Percentiles rank a stretch among this genome's conserved stretches.
Conservation (phyloP, 1,140 invertebrate genomes). For the Augochlora pura region DNA sequence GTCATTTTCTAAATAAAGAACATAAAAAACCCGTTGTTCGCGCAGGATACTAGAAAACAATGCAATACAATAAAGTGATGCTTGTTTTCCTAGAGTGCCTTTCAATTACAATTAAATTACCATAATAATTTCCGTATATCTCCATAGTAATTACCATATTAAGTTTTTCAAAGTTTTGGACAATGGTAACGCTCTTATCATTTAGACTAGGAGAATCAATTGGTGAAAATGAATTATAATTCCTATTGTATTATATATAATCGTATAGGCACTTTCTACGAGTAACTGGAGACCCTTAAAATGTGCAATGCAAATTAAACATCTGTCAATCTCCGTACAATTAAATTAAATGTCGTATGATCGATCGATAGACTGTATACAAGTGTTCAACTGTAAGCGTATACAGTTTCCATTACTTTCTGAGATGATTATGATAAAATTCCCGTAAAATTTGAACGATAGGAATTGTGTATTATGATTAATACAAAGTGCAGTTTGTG, state of each 20-base stretch:
- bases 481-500: conserved; percentile 53
- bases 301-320: conserved; percentile 37
- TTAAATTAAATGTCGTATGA: conserved; percentile 13
- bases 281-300: conserved; percentile 65
- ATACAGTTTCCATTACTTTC: conserved; percentile 19
- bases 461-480: conserved; percentile 40
- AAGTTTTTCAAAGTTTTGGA: conserved; percentile 52
- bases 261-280: conserved; percentile 78
- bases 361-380: conserved; percentile 25
- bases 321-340: conserved; percentile 22
- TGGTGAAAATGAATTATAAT: conserved; percentile 53
- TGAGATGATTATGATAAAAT: conserved; percentile 31
- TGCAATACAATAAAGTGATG: conserved; percentile 18
- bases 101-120: conserved; percentile 21
- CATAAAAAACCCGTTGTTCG: conserved; percentile 1
- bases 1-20: conserved; percentile 30
- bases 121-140: conserved; percentile 13
- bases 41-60: conserved; percentile 9
- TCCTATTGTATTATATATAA: conserved; percentile 64
- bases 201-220: conserved; percentile 66
- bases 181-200: conserved; percentile 66
- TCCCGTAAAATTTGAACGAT: conserved; percentile 25
- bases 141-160: too few relatives aligned
- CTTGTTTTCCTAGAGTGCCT: conserved; percentile 29
- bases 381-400: conserved; percentile 12